Conservation (phyloP, 2,888 invertebrate genomes). For the Lycaena phlaeas region DNA sequence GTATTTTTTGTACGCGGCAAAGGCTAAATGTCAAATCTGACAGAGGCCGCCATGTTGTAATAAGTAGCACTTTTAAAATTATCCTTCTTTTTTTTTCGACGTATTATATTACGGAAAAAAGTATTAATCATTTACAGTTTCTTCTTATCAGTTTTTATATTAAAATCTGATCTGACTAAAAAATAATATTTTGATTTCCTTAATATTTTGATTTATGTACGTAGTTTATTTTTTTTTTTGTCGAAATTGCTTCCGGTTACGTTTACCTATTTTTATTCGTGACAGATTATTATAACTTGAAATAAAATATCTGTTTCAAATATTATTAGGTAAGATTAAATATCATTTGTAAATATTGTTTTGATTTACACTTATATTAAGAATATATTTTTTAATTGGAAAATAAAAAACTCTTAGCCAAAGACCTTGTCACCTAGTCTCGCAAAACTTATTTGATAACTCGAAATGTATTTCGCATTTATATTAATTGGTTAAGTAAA, state of each 20-base stretch:
- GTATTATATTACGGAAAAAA: no score
- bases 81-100: constrained; percentile 2
- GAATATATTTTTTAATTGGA: constrained; percentile 18
- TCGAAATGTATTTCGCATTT: constrained; percentile 52
- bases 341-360: constrained; percentile 6
- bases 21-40: background rate
- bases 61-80: constrained; percentile 10
- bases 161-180: no score
- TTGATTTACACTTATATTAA: background rate
- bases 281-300: no score
- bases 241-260: no score
- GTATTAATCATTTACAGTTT: no score
- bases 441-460: constrained; percentile 42
- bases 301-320: no score
- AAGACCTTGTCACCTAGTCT: constrained; percentile 64
- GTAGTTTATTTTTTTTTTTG: no score
- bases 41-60: constrained; percentile 19
- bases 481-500: constrained; percentile 27
- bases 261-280: no score
- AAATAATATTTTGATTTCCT: no score
- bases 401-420: constrained; percentile 41
- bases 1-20: constrained; percentile 24
- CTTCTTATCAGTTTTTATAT: no score
- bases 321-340: background rate
- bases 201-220: no score